A percentile compares a stretch with the other conserved stretches of the same genome.
Conservation (phyloP, 2,113 vertebrate genomes). For the Sitta europaea region DNA sequence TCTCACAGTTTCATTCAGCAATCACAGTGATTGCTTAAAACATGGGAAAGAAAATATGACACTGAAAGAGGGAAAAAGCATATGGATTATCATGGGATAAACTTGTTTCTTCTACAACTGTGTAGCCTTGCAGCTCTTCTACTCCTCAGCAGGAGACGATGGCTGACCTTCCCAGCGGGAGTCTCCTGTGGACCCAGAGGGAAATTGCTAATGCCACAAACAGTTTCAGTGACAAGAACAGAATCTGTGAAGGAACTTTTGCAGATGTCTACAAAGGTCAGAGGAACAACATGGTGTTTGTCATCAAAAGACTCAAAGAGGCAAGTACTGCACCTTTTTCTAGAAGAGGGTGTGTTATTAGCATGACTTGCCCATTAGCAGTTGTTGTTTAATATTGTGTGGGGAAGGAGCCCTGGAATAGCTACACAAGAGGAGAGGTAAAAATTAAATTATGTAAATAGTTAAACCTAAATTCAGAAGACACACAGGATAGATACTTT, state of each 20-base stretch:
- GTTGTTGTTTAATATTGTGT: not conserved
- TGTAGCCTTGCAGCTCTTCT: constrained; percentile 47
- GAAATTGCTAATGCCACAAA: constrained; percentile 70
- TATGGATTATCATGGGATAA: not conserved
- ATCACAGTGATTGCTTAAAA: not conserved
- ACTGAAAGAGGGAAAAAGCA: not conserved
- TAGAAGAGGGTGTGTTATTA: not conserved
- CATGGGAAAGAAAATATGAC: not conserved
- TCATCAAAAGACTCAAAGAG: constrained; percentile 75
- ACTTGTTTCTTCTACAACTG: constrained; percentile 9
- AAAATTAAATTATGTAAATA: not conserved
- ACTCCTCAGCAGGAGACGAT: constrained; percentile 56
- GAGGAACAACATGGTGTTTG: constrained; percentile 38
- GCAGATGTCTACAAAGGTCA: constrained; percentile 70
- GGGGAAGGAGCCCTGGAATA: not conserved
- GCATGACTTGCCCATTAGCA: not conserved
- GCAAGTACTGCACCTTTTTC: constrained; percentile 14
- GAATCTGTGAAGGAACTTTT: constrained; percentile 69
- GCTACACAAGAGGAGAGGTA: not conserved
- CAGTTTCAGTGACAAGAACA: constrained; percentile 60
- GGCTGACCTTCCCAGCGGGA: not conserved
- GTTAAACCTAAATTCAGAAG: not conserved
- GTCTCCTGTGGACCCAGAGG: constrained; percentile 65
- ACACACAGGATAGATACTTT: not conserved
- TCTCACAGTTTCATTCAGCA: not conserved